Conservation (phyloP, 2,113 vertebrate species). For the Salvator merianae region DNA sequence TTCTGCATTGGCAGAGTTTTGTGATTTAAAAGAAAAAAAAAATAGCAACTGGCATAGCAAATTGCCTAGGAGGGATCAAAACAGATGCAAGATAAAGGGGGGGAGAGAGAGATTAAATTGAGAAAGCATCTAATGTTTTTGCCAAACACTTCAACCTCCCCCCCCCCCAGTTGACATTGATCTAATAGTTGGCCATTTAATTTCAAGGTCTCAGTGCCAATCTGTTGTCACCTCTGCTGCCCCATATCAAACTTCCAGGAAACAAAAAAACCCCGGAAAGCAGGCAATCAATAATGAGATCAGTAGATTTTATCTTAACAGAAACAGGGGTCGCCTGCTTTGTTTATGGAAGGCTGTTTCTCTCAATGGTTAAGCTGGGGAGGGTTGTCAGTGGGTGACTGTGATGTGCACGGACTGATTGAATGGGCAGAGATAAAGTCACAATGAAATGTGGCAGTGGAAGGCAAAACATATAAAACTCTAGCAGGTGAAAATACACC, state of each 20-base stretch:
- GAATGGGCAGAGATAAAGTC: slow-evolving; percentile 75
- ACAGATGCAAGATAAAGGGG: slow-evolving; percentile 80
- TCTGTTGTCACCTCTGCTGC: slow-evolving; percentile 77
- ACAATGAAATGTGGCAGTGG: slow-evolving; percentile 63
- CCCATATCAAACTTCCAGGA: slow-evolving; percentile 84
- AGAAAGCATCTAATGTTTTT: slow-evolving; percentile 72
- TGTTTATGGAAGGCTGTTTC: slow-evolving; percentile 77
- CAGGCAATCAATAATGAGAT: slow-evolving; percentile 82
- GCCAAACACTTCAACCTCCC: slow-evolving; percentile 74
- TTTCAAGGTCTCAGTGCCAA: slow-evolving; percentile 72
- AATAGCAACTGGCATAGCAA: slow-evolving; percentile 82
- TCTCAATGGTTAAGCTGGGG: slow-evolving; percentile 73
- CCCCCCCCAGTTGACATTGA: slow-evolving; percentile 61
- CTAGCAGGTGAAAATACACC: slow-evolving; percentile 51
- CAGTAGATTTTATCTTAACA: slow-evolving; percentile 84
- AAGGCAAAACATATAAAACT: slow-evolving; percentile 66
- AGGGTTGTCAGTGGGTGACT: slow-evolving; percentile 75
- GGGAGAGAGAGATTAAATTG: slow-evolving; percentile 82
- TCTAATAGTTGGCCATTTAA: slow-evolving; percentile 72
- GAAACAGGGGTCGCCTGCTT: slow-evolving; percentile 76
- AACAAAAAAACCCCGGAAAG: slow-evolving; percentile 78
- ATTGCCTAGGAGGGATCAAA: slow-evolving; percentile 82
- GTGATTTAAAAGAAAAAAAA: slow-evolving; percentile 71
- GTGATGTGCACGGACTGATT: slow-evolving; percentile 67
- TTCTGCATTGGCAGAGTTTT: slow-evolving; percentile 73